phyloP scores from a whole-genome alignment of 2,113 vertebrate species.

The Physeter macrocephalus region DNA sequence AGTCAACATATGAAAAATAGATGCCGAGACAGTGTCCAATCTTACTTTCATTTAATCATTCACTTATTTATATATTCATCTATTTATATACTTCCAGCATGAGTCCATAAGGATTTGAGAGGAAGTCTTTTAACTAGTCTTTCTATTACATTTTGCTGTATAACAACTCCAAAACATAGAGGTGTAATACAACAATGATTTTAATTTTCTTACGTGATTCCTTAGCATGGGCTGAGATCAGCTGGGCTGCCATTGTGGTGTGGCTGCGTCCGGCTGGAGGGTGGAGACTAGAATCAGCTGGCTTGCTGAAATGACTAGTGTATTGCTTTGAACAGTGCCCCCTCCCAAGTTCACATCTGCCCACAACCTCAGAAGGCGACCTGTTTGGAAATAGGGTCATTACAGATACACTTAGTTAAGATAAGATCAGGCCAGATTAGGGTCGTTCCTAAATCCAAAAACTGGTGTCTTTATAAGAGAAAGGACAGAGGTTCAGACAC shows the following conservation, averaged over 20 bases:
- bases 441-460: not conserved
- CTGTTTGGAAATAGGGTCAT: not conserved
- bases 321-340: not conserved
- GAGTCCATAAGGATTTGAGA: not conserved
- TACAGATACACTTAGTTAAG: not conserved
- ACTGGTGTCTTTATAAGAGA: not conserved
- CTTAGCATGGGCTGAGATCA: not conserved
- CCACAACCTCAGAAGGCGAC: not conserved
- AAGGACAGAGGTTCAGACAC: not conserved
- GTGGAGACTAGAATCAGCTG: not conserved
- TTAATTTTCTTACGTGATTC: not conserved
- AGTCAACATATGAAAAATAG: not conserved
- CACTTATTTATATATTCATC: not conserved
- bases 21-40: not conserved
- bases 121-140: not conserved
- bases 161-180: not conserved
- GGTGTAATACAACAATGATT: not conserved
- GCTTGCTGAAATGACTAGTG: not conserved
- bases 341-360: not conserved
- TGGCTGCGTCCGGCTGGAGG: not conserved
- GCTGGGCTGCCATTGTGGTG: rapidly evolving
- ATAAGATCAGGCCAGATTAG: not conserved
- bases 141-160: not conserved
- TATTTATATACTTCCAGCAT: not conserved
- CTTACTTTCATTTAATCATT: not conserved